Base-by-base conservation (phyloP, 64 coral and sea anemone genomes). In the Montipora sp. region DNA sequence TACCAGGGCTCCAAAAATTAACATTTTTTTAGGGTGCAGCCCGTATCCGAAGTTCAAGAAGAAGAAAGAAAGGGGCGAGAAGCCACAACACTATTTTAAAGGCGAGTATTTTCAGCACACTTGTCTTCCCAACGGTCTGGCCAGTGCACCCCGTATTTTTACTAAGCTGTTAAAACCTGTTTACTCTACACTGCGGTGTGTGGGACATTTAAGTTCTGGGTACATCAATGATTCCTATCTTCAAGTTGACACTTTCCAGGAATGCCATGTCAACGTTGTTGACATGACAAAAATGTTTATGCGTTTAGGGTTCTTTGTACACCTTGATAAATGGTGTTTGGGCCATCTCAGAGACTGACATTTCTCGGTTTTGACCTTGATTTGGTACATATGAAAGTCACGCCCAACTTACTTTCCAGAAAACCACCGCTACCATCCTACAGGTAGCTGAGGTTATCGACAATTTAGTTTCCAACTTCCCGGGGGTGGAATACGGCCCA, bases 271-370 rank as follows among this genome's bases (percentile, higher is more conserved):
- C 16, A 87, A 85, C 22, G 83, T 87, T 18, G 20, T 43, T 77
- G 91, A 93, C 58, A 79, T 83, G 45, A 75, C 77, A 46, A 67
- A 15, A 47, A 18, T 93, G 36, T 68, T 93, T 78, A 51, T 46
- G 47, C 8, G 22, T 11, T 78, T 87, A 51, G 75, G 91, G 48
- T 93, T 93, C 79, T 20, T 48, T 47, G 66, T 93, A 59, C 80
- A 87, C 75, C 83, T 47, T 43, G 67, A 87, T 43, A 93, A 93
- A 84, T 93, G 83, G 75, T 93, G 7, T 84, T 93, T 70, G 22
- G 46, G 11, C 91, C 91, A 70, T 71, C 24, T 46, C 91, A 87
- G 77, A 68, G 78, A 87, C 68, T 93, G 45, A 61, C 24, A 23
- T 93, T 79, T 69, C 51, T 93, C 14, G 91, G 58, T 1, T 93